These are phyloP conservation scores for Gallinago paraguaiae DNA, from an alignment of 2,113 vertebrate species.

Conservation along the genomic window DNA sequence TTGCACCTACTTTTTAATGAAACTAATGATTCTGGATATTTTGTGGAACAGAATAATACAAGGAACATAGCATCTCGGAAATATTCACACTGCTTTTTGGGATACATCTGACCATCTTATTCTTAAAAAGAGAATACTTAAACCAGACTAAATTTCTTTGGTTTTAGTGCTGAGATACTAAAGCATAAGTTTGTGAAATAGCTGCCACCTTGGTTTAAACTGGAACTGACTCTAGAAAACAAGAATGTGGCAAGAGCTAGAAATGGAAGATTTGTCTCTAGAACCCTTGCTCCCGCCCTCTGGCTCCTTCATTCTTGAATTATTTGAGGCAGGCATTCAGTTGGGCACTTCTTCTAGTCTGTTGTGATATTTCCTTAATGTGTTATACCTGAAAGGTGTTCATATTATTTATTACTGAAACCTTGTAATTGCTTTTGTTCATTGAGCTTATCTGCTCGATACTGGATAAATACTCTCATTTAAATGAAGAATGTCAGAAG, in stretches of 20 bases:
- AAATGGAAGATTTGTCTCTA: neutral
- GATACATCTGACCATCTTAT: neutral
- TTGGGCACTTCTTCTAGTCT: neutral
- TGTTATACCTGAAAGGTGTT: neutral
- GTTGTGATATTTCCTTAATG: neutral
- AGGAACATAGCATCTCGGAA: neutral
- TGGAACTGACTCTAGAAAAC: neutral
- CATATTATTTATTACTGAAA: neutral
- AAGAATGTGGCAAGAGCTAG: neutral
- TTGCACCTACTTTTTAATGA: neutral
- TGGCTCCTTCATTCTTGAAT: neutral
- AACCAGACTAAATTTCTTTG: neutral
- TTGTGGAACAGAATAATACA: neutral
- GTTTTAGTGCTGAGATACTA: neutral
- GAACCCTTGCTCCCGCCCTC: neutral
- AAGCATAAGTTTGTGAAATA: neutral
- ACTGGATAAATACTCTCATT: neutral
- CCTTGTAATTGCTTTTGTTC: constrained; percentile 1
- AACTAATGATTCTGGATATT: neutral
- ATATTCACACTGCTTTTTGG: neutral
- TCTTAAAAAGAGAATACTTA: neutral
- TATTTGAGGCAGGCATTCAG: neutral
- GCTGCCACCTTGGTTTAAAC: neutral
- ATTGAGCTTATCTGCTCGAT: neutral
- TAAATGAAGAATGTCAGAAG: constrained; percentile 3